Conservation (phyloP, 2,113 vertebrate genomes). For the Sander vitreus region DNA sequence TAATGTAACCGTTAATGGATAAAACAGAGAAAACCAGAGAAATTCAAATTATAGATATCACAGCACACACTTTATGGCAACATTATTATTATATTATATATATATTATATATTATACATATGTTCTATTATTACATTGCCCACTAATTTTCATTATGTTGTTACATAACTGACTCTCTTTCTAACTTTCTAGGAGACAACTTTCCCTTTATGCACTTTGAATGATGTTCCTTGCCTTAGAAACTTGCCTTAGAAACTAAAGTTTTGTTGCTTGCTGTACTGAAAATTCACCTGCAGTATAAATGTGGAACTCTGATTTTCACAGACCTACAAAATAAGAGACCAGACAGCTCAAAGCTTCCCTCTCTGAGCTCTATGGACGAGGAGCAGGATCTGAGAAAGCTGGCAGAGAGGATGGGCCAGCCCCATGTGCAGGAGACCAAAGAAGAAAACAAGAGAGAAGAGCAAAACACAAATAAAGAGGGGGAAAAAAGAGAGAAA, state of each 20-base stretch:
- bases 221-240: background rate
- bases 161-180: background rate
- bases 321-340: conserved; percentile 15
- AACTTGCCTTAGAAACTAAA: too few relatives aligned
- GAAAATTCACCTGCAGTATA: background rate
- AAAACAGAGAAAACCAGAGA: background rate
- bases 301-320: conserved; percentile 1
- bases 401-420: conserved; percentile 65
- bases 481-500: background rate
- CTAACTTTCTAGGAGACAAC: background rate
- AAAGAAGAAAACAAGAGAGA: background rate
- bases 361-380: conserved; percentile 14
- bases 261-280: background rate
- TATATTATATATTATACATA: too few relatives aligned
- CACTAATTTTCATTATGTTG: background rate
- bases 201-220: background rate
- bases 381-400: conserved; percentile 42
- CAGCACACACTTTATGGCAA: background rate
- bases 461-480: background rate
- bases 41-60: background rate
- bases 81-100: background rate
- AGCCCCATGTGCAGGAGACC: conserved; percentile 45
- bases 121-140: background rate
- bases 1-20: background rate
- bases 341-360: rapidly evolving